These are phyloP conservation scores for Epizoanthus fatuus DNA, from an alignment of 92 coral and sea anemone species.

Conservation along the genomic window DNA sequence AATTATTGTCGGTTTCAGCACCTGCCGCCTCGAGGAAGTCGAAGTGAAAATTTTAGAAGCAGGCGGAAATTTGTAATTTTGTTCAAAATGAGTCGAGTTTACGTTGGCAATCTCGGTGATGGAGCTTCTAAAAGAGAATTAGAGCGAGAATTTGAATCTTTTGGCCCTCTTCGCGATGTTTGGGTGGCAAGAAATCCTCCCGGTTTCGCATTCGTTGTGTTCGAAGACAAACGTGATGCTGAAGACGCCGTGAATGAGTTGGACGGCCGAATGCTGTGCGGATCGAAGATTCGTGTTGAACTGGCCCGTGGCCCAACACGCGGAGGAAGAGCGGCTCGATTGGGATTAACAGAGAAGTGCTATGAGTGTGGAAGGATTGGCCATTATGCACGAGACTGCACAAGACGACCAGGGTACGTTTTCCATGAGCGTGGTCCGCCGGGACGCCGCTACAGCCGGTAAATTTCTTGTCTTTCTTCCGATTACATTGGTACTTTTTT, in stretches of 20 bases:
- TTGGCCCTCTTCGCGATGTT: slow-evolving; percentile 95
- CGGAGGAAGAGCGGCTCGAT: slow-evolving; percentile 93
- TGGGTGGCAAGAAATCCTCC: slow-evolving; percentile 99
- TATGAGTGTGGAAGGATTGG: slow-evolving; percentile 97
- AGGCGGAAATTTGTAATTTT: neutral
- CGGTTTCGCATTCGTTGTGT: slow-evolving; percentile 96
- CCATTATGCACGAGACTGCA: slow-evolving; percentile 96
- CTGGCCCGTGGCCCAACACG: slow-evolving; percentile 97
- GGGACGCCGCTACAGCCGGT: slow-evolving; percentile 47
- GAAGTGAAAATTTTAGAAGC: neutral
- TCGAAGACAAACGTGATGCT: slow-evolving; percentile 97
- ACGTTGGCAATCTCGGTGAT: slow-evolving; percentile 95
- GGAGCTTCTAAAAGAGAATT: slow-evolving; percentile 95
- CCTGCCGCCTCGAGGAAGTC: slow-evolving; percentile 10
- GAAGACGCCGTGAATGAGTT: slow-evolving; percentile 89
- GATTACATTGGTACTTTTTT: neutral
- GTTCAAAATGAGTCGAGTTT: slow-evolving; percentile 81
- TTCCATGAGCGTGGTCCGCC: slow-evolving; percentile 43
- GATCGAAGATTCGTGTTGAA: slow-evolving; percentile 90
- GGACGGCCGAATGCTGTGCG: slow-evolving; percentile 86
- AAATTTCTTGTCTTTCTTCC: neutral
- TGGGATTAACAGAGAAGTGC: slow-evolving; percentile 91
- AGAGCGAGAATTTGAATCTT: slow-evolving; percentile 88
- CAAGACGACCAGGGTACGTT: slow-evolving; percentile 68
- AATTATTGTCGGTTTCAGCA: neutral